Evolutionary conservation across 2,888 invertebrate species (phyloP), one percentile per base, ranked within the genome.

Genomic region (Aphodius granarius): DNA sequence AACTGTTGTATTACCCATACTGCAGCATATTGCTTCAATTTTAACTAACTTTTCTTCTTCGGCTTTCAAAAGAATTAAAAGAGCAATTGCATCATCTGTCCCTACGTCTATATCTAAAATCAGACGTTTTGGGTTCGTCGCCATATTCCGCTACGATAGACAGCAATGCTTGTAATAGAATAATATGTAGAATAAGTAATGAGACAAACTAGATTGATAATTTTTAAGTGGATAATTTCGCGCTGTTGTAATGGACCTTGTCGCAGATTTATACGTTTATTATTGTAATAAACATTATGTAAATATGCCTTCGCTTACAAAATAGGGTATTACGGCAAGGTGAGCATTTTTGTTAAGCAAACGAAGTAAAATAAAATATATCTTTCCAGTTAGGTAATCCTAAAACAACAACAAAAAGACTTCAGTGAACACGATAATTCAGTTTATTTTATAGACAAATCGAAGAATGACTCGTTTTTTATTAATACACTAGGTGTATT

Each of bases 21-120:
- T 92, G 68, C 93, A 94, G 0, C 95, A 95, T 0, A 95, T 89
- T 0, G 90, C 95, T 66, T 93, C 83, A 62, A 95, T 83, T 78
- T 91, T 82, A 23, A 89, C 83, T 72, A 85, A 80, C 1, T 84
- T 84, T 15, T 84, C 79, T 70, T 83, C 84, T 75, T 90, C 89
- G 0, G 90, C 89, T 43, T 88, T 87, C 2, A 91, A 82, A 1
- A 91, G 85, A 81, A 91, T 84, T 66, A 91, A 84, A 62, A 92
- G 81, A 0, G 91, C 92, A 83, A 90, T 87, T 9, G 91, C 91
- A 85, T 92, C 92, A 80, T 92, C 92, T 15, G 89, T 87, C 0
- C 92, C 92, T 21, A 89, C 89, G 83, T 92, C 92, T 68, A 90
- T 89, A 80, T 92, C 91, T 20, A 91, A 85, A 74, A 92, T 87